phyloP scores from a whole-genome alignment of 2,888 invertebrate genomes.

The Drosophila buzzatii region DNA sequence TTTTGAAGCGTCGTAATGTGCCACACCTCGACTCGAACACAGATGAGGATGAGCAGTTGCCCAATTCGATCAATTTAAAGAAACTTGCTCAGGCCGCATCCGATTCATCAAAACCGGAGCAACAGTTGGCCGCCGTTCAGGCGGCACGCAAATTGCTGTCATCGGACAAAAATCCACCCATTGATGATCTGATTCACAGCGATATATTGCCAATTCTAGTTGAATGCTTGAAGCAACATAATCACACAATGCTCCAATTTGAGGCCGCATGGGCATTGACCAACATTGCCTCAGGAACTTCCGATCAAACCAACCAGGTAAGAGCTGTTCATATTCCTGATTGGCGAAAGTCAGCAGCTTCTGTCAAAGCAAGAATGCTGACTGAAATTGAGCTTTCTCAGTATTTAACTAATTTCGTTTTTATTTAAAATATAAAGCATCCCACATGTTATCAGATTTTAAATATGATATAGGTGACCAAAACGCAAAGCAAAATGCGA shows the following conservation, averaged over 20 bases:
- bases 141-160: conserved; percentile 97
- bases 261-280: conserved; percentile 99
- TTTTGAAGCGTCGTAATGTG: conserved; percentile 98
- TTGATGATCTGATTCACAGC: conserved; percentile 96
- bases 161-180: conserved; percentile 99
- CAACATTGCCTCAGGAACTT: conserved; percentile 98
- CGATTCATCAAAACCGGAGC: conserved; percentile 91
- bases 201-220: conserved; percentile 98
- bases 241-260: conserved; percentile 96
- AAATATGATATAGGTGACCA: background rate
- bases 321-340: background rate
- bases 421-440: no score
- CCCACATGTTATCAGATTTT: background rate
- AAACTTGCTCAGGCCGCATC: conserved; percentile 95
- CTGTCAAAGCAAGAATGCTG: background rate
- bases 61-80: conserved; percentile 90
- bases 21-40: conserved; percentile 92
- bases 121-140: conserved; percentile 96
- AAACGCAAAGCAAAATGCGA: background rate
- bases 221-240: conserved; percentile 93
- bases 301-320: conserved; percentile 93
- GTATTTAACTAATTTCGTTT: no score
- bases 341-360: background rate
- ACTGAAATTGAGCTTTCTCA: no score
- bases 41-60: conserved; percentile 92